These are phyloP conservation scores for Macrobrachium nipponense DNA, from an alignment of 1,140 invertebrate species.

Conservation along the genomic window DNA sequence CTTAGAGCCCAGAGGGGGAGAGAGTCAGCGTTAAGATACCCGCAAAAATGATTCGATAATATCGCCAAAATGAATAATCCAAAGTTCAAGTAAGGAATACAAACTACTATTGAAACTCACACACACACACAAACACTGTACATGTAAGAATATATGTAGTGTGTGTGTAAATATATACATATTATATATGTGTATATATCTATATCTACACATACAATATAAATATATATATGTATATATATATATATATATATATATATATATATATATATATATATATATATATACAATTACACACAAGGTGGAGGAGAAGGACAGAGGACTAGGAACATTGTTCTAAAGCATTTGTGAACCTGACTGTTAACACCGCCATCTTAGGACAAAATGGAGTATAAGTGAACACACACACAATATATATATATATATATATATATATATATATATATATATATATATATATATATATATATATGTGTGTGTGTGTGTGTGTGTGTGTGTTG, in stretches of 20 bases:
- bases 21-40: no score
- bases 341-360: not conserved
- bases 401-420: slow-evolving; percentile 8
- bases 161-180: not conserved
- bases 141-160: not conserved
- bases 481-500: no score
- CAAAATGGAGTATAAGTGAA: not conserved
- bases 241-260: slow-evolving; percentile 29
- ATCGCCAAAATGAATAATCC: no score
- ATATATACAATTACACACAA: no score
- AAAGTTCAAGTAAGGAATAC: no score
- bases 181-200: not conserved
- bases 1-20: no score
- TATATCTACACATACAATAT: slow-evolving; percentile 13
- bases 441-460: slow-evolving; percentile 44
- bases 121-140: not conserved
- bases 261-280: slow-evolving; percentile 17
- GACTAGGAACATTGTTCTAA: not conserved
- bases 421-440: slow-evolving; percentile 38
- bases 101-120: no score
- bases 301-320: no score
- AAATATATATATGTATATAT: slow-evolving; percentile 31
- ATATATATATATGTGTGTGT: slow-evolving; percentile 38
- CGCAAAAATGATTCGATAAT: no score
- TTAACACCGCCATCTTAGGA: no score